A percentile compares a stretch with the other conserved stretches of the same genome.
These are phyloP conservation scores for Lagenorhynchus albirostris DNA, from an alignment of 2,113 vertebrate species.

Conservation along the genomic window DNA sequence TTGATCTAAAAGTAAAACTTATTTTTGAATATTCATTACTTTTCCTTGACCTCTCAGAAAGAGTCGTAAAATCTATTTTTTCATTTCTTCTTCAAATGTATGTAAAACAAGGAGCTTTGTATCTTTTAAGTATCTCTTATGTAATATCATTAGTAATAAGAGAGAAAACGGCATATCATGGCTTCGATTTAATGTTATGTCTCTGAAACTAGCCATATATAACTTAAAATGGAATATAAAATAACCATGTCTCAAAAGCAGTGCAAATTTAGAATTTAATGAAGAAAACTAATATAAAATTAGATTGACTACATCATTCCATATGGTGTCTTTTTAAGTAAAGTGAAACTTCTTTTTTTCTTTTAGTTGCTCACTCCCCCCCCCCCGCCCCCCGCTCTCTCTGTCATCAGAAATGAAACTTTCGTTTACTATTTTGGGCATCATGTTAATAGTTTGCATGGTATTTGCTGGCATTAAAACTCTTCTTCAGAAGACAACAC, in stretches of 20 bases:
- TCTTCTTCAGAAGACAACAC: background rate
- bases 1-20: background rate
- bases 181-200: background rate
- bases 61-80: background rate
- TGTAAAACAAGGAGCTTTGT: conserved; percentile 33
- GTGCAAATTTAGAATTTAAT: conserved; percentile 37
- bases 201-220: conserved; percentile 45
- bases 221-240: conserved; percentile 45
- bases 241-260: conserved; percentile 36
- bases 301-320: background rate
- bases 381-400: background rate
- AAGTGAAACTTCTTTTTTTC: conserved; percentile 8
- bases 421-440: conserved; percentile 27
- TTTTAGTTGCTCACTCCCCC: background rate
- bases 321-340: conserved; percentile 6
- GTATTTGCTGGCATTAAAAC: conserved; percentile 28
- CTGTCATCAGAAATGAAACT: background rate
- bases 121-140: background rate
- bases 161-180: background rate
- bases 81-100: background rate
- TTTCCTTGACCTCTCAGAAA: background rate
- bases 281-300: conserved; percentile 39
- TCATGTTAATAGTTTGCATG: background rate
- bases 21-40: background rate
- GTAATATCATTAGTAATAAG: background rate